phyloP scores from a whole-genome alignment of 2,888 invertebrate species.

The Yponomeuta cagnagella region DNA sequence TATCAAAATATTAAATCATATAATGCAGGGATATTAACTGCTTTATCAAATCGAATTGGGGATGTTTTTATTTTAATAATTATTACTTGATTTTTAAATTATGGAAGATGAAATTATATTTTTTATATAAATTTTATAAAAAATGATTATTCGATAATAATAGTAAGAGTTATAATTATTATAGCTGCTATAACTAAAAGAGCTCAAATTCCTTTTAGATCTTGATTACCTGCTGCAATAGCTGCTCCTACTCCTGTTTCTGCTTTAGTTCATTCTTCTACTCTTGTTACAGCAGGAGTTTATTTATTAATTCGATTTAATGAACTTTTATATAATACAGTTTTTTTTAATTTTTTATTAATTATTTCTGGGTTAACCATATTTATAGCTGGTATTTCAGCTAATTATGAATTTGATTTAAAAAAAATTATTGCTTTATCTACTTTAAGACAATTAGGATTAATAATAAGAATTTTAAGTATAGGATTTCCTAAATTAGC shows the following conservation, averaged over 20 bases:
- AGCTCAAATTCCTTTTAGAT: slow-evolving; percentile 87
- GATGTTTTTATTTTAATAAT: slow-evolving; percentile 80
- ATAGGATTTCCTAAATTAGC: slow-evolving; percentile 72
- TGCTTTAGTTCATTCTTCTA: slow-evolving; percentile 85
- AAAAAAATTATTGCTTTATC: slow-evolving; percentile 88
- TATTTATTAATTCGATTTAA: slow-evolving; percentile 84
- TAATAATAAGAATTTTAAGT: slow-evolving; percentile 81
- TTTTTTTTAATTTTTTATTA: slow-evolving; percentile 66
- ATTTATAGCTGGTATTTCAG: slow-evolving; percentile 76
- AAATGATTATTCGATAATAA: slow-evolving; percentile 52
- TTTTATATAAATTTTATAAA: slow-evolving; percentile 70
- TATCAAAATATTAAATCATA: slow-evolving; percentile 81
- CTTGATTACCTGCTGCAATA: slow-evolving; percentile 84
- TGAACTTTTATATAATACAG: slow-evolving; percentile 54
- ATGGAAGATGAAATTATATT: slow-evolving; percentile 72
- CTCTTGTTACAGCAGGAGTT: slow-evolving; percentile 85
- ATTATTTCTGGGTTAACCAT: slow-evolving; percentile 75
- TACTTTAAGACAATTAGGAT: slow-evolving; percentile 83
- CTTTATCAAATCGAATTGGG: slow-evolving; percentile 83
- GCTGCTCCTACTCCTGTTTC: slow-evolving; percentile 86
- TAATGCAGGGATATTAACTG: slow-evolving; percentile 83
- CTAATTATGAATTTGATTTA: slow-evolving; percentile 81
- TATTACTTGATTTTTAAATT: slow-evolving; percentile 75
- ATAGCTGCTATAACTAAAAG: slow-evolving; percentile 83
- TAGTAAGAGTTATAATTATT: slow-evolving; percentile 61